Base-by-base conservation (phyloP, 2,113 vertebrate genomes). In the Thamnaconus septentrionalis region DNA sequence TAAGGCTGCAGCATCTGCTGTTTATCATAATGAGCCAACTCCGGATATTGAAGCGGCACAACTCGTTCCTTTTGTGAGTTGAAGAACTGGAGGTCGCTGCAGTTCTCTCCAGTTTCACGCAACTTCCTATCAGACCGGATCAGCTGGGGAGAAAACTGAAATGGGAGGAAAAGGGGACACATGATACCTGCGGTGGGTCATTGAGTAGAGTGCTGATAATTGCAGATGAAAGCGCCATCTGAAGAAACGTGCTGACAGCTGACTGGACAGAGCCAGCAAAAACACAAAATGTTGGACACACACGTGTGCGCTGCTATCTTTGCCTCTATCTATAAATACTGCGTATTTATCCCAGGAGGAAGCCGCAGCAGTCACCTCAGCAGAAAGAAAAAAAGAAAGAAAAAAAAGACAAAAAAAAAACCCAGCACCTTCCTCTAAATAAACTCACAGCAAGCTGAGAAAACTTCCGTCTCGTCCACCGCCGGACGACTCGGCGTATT, bases 381-480 rank as follows among this genome's bases (percentile, higher is more conserved):
- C 18, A 31, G 18, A 31, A 31, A 31, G 18, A 31, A 31, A 31
- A 31, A 31, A 31, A 2, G 2, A 31, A 31, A 2, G 2, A 31
- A 31, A 31, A 31, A 31, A 31, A 31, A 31, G 18, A 31, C 18
- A 31, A 31, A 31, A 31, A 31, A 81, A 81, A 81, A 68, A 41
- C 48, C n/a, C n/a, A 51, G 55, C 63, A 85, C 78, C 83, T 85
- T 63, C 18, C 82, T 75, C 72, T 78, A 75, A 85, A 80, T 78
- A 83, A 80, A 83, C 76, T 53, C 50, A 44, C 68, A 56, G 70
- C 63, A 71, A 78, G 80, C 74, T 75, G 75, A 85, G 64, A 76
- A 79, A 79, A 70, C 75, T 69, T 68, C 79, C 69, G 55, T 68
- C 73, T 64, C 7, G 64, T 84, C 81, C 77, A 54, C 69, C 71